A percentile compares a stretch with the other conserved stretches of the same genome.
These are phyloP conservation scores for Drosophila anomelani DNA, from an alignment of 2,888 invertebrate species.

Conservation along the genomic window DNA sequence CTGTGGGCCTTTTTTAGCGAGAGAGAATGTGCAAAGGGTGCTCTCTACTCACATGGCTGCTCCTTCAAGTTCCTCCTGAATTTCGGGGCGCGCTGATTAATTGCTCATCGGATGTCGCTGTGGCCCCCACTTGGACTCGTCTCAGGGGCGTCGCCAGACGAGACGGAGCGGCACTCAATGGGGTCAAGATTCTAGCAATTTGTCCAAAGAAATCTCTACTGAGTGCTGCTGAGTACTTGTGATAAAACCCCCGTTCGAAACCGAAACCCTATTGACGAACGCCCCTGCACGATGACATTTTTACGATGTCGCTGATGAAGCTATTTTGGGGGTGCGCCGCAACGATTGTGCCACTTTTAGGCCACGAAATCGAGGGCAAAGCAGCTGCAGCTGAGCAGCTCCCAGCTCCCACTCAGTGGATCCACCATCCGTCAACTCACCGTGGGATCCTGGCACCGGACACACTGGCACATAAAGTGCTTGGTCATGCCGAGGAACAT, in stretches of 20 bases:
- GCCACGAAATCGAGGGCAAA: neutral
- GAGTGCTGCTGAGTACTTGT: neutral
- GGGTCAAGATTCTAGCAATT: neutral
- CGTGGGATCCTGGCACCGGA: slow-evolving; percentile 89
- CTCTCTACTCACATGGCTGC: slow-evolving; percentile 27
- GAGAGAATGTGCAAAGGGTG: neutral
- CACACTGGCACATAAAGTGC: slow-evolving; percentile 89
- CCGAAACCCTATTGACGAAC: neutral
- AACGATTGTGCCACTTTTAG: slow-evolving; percentile 23
- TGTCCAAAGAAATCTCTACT: neutral
- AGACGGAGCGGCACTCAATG: neutral
- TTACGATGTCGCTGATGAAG: slow-evolving; percentile 11
- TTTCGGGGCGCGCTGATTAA: slow-evolving; percentile 6
- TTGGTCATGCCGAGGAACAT: slow-evolving; percentile 87
- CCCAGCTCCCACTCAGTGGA: slow-evolving; percentile 1
- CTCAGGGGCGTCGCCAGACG: slow-evolving; percentile 1
- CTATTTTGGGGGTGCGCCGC: slow-evolving; percentile 28
- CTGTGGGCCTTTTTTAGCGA: slow-evolving; percentile 24
- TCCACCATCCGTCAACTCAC: slow-evolving; percentile 83
- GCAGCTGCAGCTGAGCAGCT: neutral
- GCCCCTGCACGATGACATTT: slow-evolving; percentile 24
- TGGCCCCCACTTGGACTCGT: neutral
- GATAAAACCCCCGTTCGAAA: neutral
- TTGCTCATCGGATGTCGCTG: neutral
- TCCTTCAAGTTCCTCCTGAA: slow-evolving; percentile 2